Evolutionary conservation across 2,888 invertebrate species (phyloP).

Genomic region (Protodeltote pygarga): DNA sequence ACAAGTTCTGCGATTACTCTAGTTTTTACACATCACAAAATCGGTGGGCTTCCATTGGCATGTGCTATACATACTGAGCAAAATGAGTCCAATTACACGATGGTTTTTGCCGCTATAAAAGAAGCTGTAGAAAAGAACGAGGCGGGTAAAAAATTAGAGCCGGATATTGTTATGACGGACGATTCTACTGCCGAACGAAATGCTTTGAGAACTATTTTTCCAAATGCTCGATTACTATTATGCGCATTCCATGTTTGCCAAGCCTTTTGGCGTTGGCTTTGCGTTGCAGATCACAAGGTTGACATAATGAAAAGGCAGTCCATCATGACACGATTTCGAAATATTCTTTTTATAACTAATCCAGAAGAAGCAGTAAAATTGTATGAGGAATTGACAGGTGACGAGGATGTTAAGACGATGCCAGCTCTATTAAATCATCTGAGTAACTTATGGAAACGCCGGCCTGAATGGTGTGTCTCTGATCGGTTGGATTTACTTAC

Average conservation of each 20-base stretch:
- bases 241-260: constrained; percentile 12
- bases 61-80: neutral
- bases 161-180: constrained; percentile 1
- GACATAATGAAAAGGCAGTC: constrained; percentile 2
- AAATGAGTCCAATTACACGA: neutral
- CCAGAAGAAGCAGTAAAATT: constrained; percentile 1
- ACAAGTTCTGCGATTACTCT: neutral
- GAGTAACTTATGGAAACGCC: constrained; percentile 14
- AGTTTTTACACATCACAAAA: constrained; percentile 3
- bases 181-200: constrained; percentile 2
- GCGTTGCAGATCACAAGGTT: constrained; percentile 4
- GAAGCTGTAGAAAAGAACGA: constrained; percentile 2
- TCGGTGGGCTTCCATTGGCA: neutral
- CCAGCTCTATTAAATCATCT: constrained; percentile 11
- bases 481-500: constrained; percentile 12
- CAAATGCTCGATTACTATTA: constrained; percentile 5
- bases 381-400: constrained; percentile 3
- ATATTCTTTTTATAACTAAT: constrained; percentile 9
- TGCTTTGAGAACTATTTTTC: constrained; percentile 3
- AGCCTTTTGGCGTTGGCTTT: constrained; percentile 16
- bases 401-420: constrained; percentile 14
- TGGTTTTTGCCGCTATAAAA: neutral
- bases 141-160: neutral
- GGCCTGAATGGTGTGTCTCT: constrained; percentile 18
- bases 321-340: neutral